A percentile compares a stretch with the other conserved stretches of the same genome.
These are phyloP conservation scores for Numenius phaeopus DNA, from an alignment of 2,797 vertebrate genomes.

Conservation along the genomic window DNA sequence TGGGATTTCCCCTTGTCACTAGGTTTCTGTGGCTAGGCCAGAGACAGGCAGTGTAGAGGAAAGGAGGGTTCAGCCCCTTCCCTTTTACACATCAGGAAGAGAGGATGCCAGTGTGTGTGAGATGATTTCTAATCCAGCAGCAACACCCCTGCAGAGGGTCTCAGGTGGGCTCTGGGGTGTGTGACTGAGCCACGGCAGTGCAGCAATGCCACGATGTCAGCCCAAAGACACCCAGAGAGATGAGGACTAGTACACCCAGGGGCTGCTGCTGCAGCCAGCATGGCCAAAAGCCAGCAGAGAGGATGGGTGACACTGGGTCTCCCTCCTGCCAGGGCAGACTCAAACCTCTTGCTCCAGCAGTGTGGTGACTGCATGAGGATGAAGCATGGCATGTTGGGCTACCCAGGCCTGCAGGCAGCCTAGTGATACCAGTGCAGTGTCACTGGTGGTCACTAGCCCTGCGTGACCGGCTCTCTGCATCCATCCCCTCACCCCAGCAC, in stretches of 20 bases:
- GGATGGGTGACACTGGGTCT: background rate
- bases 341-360: background rate
- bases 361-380: background rate
- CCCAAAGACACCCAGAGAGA: background rate
- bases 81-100: background rate
- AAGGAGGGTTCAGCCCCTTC: background rate
- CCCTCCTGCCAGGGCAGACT: background rate
- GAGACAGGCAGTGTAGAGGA: background rate
- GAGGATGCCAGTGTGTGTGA: accelerated
- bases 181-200: background rate
- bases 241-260: accelerated
- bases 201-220: background rate
- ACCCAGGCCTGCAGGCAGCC: background rate
- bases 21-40: background rate
- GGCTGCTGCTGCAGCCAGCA: background rate
- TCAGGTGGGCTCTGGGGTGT: background rate
- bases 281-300: accelerated
- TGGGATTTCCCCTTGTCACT: background rate
- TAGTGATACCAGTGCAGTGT: accelerated
- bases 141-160: background rate
- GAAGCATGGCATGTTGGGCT: background rate
- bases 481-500: background rate
- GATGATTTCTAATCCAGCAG: accelerated
- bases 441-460: background rate
- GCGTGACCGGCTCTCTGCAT: background rate